Evolutionary conservation across 2,888 invertebrate species (phyloP), one percentile per base, ranked within the genome.

Genomic region (Drosophila prolongata): DNA sequence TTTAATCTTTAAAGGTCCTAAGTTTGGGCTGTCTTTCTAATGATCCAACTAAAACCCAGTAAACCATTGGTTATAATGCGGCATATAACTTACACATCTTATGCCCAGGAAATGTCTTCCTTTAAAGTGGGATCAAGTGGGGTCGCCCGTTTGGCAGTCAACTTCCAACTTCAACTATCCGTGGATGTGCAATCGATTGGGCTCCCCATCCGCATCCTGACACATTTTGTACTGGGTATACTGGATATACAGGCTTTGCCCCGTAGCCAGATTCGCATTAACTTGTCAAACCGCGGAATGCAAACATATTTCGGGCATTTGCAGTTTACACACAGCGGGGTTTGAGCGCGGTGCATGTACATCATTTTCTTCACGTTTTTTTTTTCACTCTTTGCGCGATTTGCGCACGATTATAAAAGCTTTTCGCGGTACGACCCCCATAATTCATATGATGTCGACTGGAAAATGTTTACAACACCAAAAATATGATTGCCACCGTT

Each of bases 361-460:
- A 89, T 90, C 87, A 91, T 90, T 89, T 88, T 79, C 89, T 83
- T 87, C 37, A 3, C 14, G 11, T 34, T n/a, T 42, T 19, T 43
- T 43, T 16, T 43, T 50, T 44, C n/a, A 9, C 65, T 80, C 80
- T 82, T 85, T 86, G 90, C 90, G 82, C 90, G 90, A 90, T 91
- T 91, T 91, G 91, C 76, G 80, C 82, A 79, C 90, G 91, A 90
- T 90, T 90, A 90, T 91, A 90, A 90, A 90, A 90, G 90, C 90
- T 91, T 90, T 90, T 90, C 85, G 90, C 91, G 89, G 91, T 90
- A 90, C 90, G 89, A 88, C 90, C 85, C 82, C 80, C 82, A 91
- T 91, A 91, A 90, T 90, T 90, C 91, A 90, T 90, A 85, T 78
- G 86, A 86, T 86, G 88, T 88, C 88, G 87, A 88, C 85, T 88